These are phyloP conservation scores for Volucella bombylans DNA, from an alignment of 2,888 invertebrate species.

Conservation along the genomic window DNA sequence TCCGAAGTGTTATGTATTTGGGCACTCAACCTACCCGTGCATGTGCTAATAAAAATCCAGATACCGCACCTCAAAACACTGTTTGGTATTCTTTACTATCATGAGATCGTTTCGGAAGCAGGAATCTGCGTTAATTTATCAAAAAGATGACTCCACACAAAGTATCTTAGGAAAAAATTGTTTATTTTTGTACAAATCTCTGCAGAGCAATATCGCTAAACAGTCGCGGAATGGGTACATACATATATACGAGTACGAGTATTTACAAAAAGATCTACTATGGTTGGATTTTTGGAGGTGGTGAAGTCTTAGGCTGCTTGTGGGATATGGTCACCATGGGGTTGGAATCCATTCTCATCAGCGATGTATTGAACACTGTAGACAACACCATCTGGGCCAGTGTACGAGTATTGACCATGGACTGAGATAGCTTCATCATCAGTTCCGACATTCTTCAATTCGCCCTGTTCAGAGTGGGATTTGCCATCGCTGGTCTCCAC, in stretches of 20 bases:
- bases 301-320: constrained; percentile 75
- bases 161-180: background rate
- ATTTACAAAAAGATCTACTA: constrained; percentile 34
- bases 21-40: constrained; percentile 1
- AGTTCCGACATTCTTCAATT: constrained; percentile 83
- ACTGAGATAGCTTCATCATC: constrained; percentile 84
- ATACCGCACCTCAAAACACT: constrained; percentile 7
- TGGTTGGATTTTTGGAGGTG: background rate
- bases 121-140: no score
- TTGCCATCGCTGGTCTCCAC: constrained; percentile 84
- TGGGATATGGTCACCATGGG: constrained; percentile 83
- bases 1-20: constrained; percentile 25
- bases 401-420: constrained; percentile 84
- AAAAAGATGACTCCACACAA: no score
- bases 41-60: constrained; percentile 42
- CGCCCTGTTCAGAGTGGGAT: constrained; percentile 83
- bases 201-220: constrained; percentile 1
- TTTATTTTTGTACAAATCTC: constrained; percentile 22
- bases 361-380: constrained; percentile 84
- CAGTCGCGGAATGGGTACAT: background rate
- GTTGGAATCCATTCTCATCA: constrained; percentile 82
- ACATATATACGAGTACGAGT: background rate
- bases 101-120: no score
- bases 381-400: constrained; percentile 84
- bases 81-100: no score